These are phyloP conservation scores for Diplodus puntazzo DNA, from an alignment of 2,797 vertebrate genomes.

Conservation along the genomic window DNA sequence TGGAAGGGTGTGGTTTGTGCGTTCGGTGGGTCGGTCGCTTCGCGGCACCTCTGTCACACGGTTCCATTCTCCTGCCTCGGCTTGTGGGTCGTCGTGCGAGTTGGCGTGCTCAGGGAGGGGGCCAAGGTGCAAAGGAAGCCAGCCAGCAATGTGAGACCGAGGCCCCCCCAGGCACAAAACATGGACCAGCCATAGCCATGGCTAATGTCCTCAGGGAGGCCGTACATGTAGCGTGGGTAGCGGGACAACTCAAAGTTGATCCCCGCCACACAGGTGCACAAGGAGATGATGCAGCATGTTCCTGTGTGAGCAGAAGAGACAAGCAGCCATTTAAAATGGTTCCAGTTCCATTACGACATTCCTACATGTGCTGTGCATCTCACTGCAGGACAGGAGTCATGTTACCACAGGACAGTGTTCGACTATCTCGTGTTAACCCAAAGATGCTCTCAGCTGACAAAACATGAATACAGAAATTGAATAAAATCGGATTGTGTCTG, in stretches of 20 bases:
- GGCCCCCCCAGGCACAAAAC: constrained; percentile 97
- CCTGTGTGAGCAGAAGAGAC: constrained; percentile 81
- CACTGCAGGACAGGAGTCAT: constrained; percentile 33
- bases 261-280: constrained; percentile 95
- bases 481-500: constrained; percentile 52
- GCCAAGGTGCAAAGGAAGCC: constrained; percentile 96
- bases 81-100: constrained; percentile 90
- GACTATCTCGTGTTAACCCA: constrained; percentile 21
- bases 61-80: constrained; percentile 94
- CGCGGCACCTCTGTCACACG: constrained; percentile 85
- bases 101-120: constrained; percentile 91
- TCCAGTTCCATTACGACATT: constrained; percentile 34
- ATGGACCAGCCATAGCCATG: constrained; percentile 98
- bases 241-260: constrained; percentile 96
- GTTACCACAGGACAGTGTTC: constrained; percentile 54
- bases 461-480: constrained; percentile 48
- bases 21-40: constrained; percentile 65
- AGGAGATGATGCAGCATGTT: constrained; percentile 96
- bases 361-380: constrained; percentile 28
- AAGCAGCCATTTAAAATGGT: constrained; percentile 40
- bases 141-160: constrained; percentile 94
- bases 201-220: constrained; percentile 96
- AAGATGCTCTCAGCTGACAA: constrained; percentile 42
- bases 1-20: constrained; percentile 80
- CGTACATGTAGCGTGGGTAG: constrained; percentile 93